Evolutionary conservation across 2,888 invertebrate species (phyloP).

Genomic region (Horisme vitalbata): DNA sequence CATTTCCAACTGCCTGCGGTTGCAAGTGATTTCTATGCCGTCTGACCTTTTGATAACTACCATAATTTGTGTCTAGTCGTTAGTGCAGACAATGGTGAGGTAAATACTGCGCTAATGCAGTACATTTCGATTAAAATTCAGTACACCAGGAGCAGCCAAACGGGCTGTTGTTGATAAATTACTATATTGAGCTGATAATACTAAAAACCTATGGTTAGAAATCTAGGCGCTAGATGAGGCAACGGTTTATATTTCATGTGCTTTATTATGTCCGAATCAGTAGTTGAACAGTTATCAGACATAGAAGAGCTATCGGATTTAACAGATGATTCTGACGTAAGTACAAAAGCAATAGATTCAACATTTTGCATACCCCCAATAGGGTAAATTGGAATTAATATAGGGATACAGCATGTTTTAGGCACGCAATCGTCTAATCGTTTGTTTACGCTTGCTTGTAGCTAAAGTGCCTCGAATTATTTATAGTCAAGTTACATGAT

Average conservation of each 20-base stretch:
- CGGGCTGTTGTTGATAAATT: conserved; percentile 2
- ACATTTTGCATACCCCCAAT: conserved; percentile 12
- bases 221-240: no score
- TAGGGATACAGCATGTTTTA: conserved; percentile 49
- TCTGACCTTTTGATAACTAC: conserved; percentile 22
- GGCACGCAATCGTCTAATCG: conserved; percentile 70
- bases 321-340: conserved; percentile 56
- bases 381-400: conserved; percentile 43
- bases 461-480: conserved; percentile 66
- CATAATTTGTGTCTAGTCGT: conserved; percentile 15
- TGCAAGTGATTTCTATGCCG: conserved; percentile 26
- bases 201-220: background rate
- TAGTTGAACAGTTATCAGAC: conserved; percentile 16
- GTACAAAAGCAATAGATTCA: conserved; percentile 42
- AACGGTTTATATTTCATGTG: no score
- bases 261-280: conserved; percentile 37
- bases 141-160: conserved; percentile 18
- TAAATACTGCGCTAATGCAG: conserved; percentile 46
- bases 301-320: conserved; percentile 43
- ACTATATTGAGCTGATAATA: background rate
- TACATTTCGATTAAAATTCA: conserved; percentile 42
- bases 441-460: conserved; percentile 75
- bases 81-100: conserved; percentile 32
- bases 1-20: no score
- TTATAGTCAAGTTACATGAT: conserved; percentile 76